These are phyloP conservation scores for Artemia franciscana DNA, from an alignment of 1,140 invertebrate genomes.

Conservation along the genomic window DNA sequence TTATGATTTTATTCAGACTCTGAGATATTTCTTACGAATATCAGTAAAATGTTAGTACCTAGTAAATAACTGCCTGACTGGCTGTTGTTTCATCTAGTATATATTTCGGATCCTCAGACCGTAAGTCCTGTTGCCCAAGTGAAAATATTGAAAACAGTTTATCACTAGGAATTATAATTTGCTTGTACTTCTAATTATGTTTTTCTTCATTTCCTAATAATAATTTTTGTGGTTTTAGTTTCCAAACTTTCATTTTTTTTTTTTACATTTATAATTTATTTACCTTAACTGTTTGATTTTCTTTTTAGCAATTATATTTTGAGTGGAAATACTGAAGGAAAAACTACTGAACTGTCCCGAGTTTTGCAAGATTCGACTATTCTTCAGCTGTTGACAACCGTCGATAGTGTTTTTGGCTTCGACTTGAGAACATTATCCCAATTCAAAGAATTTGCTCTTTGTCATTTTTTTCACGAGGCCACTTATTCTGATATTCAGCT, in stretches of 20 bases:
- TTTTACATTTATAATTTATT: neutral
- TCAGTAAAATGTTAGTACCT: no score
- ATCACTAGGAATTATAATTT: no score
- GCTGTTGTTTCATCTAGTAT: no score
- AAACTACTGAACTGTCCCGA: neutral
- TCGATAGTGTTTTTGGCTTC: neutral
- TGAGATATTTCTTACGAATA: no score
- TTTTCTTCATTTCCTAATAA: no score
- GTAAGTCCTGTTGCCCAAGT: no score
- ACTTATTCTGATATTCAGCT: neutral
- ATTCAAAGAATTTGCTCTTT: neutral
- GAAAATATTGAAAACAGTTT: no score
- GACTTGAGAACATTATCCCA: neutral
- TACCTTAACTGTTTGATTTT: neutral
- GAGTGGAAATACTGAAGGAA: neutral
- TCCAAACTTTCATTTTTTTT: neutral
- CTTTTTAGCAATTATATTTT: neutral
- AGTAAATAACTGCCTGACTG: no score
- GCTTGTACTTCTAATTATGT: no score
- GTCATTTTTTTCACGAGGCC: constrained; percentile 1
- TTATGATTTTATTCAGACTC: no score
- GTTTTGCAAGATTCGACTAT: neutral
- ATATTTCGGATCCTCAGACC: no score
- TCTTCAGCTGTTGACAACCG: neutral
- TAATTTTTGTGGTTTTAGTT: no score